Conservation (phyloP, 30 jellyfish, hydroid and myxozoan genomes). For the Aurelia sp. region DNA sequence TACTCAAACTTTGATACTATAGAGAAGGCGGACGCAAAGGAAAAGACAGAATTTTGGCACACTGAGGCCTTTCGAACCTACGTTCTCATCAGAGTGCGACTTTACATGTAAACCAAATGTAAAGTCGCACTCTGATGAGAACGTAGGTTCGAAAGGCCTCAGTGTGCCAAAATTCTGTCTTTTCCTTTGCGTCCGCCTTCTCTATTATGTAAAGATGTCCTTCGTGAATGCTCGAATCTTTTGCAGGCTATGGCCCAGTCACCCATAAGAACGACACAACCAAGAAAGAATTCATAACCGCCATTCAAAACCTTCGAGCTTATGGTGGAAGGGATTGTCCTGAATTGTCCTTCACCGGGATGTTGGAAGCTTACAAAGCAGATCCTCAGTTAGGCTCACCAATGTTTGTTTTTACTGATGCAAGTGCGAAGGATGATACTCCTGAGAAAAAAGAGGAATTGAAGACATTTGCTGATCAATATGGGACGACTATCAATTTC, state of each 20-base stretch:
- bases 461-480: conserved; percentile 60
- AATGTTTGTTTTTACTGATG: conserved; percentile 97
- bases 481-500: conserved; percentile 64
- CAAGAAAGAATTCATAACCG: conserved; percentile 54
- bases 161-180: too few relatives aligned
- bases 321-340: conserved; percentile 95
- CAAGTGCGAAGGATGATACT: conserved; percentile 86
- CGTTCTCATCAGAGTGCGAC: too few relatives aligned
- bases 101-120: too few relatives aligned
- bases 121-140: too few relatives aligned
- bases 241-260: conserved; percentile 83
- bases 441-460: conserved; percentile 52
- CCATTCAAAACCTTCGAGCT: conserved; percentile 52
- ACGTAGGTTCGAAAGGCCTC: too few relatives aligned
- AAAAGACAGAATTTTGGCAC: too few relatives aligned
- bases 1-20: too few relatives aligned
- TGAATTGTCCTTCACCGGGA: conserved; percentile 87
- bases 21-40: too few relatives aligned
- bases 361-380: conserved; percentile 80
- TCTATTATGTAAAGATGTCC: too few relatives aligned
- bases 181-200: too few relatives aligned
- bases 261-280: conserved; percentile 59
- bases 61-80: too few relatives aligned
- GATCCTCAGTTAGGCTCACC: conserved; percentile 83
- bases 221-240: neutral